Conservation (phyloP, 2,888 invertebrate species). For the Blera fallax region DNA sequence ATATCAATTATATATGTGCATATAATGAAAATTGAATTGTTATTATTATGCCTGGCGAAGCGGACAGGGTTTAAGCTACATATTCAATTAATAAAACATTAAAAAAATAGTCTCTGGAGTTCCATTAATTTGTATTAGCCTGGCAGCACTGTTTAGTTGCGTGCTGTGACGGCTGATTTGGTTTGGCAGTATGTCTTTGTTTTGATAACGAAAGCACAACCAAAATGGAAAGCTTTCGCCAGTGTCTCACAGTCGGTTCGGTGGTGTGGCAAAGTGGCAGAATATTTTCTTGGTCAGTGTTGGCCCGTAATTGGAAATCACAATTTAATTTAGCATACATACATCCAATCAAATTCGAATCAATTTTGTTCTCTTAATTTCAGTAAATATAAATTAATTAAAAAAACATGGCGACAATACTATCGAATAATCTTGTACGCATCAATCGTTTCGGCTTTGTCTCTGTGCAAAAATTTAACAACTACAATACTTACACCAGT, state of each 20-base stretch:
- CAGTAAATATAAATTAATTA: constrained; percentile 24
- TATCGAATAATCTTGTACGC: constrained; percentile 62
- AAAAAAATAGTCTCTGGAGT: too few species aligned
- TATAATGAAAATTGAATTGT: too few species aligned
- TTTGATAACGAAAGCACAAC: neutral
- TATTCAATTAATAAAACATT: too few species aligned
- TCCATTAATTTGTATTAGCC: neutral
- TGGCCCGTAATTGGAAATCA: neutral
- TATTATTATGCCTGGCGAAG: too few species aligned
- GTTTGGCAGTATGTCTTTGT: neutral
- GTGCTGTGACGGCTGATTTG: neutral
- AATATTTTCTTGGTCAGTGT: neutral
- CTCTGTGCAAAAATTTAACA: constrained; percentile 75
- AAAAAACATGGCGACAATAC: constrained; percentile 62
- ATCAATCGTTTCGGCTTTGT: constrained; percentile 51
- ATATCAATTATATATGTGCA: too few species aligned
- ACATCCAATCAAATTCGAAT: neutral
- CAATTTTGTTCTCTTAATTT: constrained; percentile 8
- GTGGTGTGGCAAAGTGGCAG: constrained; percentile 20
- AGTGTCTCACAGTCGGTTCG: constrained; percentile 45
- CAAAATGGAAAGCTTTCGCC: neutral
- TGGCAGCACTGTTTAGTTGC: neutral
- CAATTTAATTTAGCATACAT: neutral
- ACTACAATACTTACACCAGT: constrained; percentile 89
- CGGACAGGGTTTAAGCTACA: too few species aligned